Evolutionary conservation across 2,113 vertebrate species (phyloP).

Genomic region (Cyphotilapia sp.): DNA sequence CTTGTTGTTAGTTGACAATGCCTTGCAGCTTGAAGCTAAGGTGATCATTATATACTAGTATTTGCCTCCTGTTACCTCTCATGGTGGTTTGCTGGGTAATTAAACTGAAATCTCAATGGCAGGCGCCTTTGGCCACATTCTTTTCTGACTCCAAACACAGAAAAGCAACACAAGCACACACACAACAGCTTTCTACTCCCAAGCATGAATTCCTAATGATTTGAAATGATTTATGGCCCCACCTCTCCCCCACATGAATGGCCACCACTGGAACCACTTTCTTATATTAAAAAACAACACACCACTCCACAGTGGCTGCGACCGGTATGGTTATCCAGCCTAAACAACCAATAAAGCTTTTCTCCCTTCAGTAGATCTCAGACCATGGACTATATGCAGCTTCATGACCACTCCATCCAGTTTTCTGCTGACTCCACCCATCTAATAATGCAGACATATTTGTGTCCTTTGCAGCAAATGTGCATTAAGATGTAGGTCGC

Average conservation of each 20-base stretch:
- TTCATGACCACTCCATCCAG: neutral
- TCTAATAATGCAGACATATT: constrained; percentile 49
- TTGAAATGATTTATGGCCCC: constrained; percentile 59
- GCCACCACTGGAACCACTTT: constrained; percentile 57
- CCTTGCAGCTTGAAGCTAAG: neutral
- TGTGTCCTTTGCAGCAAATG: constrained; percentile 55
- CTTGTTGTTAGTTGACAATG: neutral
- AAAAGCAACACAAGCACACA: neutral
- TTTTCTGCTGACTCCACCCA: constrained; percentile 30
- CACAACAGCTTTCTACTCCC: neutral
- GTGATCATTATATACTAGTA: neutral
- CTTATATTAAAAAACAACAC: constrained; percentile 61
- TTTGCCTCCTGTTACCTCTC: neutral
- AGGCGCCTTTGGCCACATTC: neutral
- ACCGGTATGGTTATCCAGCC: constrained; percentile 8
- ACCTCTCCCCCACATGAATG: constrained; percentile 6
- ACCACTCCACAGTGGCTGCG: neutral
- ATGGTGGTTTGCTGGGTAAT: neutral
- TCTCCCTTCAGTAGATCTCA: neutral
- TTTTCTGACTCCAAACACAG: constrained; percentile 3
- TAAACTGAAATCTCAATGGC: constrained; percentile 6
- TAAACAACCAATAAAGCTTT: constrained; percentile 29
- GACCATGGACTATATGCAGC: neutral
- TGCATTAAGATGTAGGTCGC: constrained; percentile 64
- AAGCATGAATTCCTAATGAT: constrained; percentile 56